Percentiles rank a stretch among this genome's conserved stretches.
These are phyloP conservation scores for Ageneiosus marmoratus DNA, from an alignment of 2,113 vertebrate genomes.

Conservation along the genomic window DNA sequence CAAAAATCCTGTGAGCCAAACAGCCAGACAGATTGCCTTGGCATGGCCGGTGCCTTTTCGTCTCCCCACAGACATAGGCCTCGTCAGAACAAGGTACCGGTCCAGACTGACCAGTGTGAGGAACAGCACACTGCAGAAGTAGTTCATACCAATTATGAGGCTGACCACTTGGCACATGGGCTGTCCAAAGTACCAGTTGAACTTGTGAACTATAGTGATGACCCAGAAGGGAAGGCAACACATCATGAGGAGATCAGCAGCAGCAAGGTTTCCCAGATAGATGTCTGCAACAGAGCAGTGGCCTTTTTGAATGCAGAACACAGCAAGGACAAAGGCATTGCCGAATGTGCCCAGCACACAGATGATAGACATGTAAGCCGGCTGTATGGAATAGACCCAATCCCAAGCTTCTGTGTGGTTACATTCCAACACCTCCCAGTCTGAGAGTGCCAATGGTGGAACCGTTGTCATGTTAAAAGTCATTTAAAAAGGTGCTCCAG, in stretches of 20 bases:
- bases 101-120: slow-evolving; percentile 88
- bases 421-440: slow-evolving; percentile 24
- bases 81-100: slow-evolving; percentile 89
- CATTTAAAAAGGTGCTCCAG: slow-evolving; percentile 32
- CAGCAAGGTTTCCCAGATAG: slow-evolving; percentile 87
- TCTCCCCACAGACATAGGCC: slow-evolving; percentile 84
- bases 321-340: slow-evolving; percentile 84
- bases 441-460: background rate
- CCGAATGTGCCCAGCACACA: slow-evolving; percentile 77
- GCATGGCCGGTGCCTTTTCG: slow-evolving; percentile 79
- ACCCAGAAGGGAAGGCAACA: slow-evolving; percentile 91
- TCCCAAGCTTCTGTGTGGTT: slow-evolving; percentile 56
- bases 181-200: slow-evolving; percentile 84
- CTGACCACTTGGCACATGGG: slow-evolving; percentile 84
- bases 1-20: slow-evolving; percentile 80
- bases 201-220: slow-evolving; percentile 75
- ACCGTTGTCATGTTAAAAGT: slow-evolving; percentile 27
- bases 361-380: slow-evolving; percentile 81
- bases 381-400: slow-evolving; percentile 74
- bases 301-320: slow-evolving; percentile 86
- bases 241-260: slow-evolving; percentile 83
- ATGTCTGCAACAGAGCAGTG: slow-evolving; percentile 88
- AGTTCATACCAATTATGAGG: slow-evolving; percentile 77
- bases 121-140: slow-evolving; percentile 86
- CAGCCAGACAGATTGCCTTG: slow-evolving; percentile 79